Percentiles rank a stretch among this genome's conserved stretches.
Evolutionary conservation across 2,888 invertebrate genomes (phyloP).

Genomic region (Trichopoda pennipes): DNA sequence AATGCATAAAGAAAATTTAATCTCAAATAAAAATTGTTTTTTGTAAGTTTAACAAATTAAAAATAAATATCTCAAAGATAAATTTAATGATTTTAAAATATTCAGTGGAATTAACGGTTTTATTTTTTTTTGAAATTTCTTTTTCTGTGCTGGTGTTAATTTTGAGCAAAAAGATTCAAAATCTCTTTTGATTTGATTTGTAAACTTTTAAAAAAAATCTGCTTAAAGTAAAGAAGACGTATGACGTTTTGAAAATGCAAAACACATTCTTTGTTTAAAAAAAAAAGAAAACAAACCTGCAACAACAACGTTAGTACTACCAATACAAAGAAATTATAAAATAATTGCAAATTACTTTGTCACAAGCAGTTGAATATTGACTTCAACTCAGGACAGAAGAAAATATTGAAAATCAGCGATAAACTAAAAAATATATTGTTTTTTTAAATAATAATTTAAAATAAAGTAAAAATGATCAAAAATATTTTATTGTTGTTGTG

Average conservation of each 20-base stretch:
- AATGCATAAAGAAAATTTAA: not conserved
- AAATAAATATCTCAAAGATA: not conserved
- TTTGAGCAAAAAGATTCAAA: not conserved
- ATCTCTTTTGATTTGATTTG: not conserved
- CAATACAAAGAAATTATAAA: not conserved
- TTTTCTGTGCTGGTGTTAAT: not conserved
- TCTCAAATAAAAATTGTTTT: not conserved
- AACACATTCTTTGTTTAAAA: not conserved
- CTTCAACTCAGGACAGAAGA: slow-evolving; percentile 50
- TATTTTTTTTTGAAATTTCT: not conserved
- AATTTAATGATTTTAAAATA: not conserved
- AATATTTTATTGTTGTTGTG: slow-evolving; percentile 34
- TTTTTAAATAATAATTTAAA: not conserved
- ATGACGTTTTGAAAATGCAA: slow-evolving; percentile 26
- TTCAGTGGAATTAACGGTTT: not conserved
- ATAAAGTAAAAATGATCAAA: not conserved
- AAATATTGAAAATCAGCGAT: not conserved
- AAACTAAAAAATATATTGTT: not conserved
- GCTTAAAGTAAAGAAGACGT: not conserved
- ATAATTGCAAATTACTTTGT: slow-evolving; percentile 1
- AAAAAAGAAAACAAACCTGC: slow-evolving; percentile 4
- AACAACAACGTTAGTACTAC: not conserved
- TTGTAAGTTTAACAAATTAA: not conserved
- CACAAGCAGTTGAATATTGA: slow-evolving; percentile 48
- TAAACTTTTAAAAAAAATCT: slow-evolving; percentile 1